Evolutionary conservation across 2,888 invertebrate species (phyloP).

Genomic region (Apodemia duryi): DNA sequence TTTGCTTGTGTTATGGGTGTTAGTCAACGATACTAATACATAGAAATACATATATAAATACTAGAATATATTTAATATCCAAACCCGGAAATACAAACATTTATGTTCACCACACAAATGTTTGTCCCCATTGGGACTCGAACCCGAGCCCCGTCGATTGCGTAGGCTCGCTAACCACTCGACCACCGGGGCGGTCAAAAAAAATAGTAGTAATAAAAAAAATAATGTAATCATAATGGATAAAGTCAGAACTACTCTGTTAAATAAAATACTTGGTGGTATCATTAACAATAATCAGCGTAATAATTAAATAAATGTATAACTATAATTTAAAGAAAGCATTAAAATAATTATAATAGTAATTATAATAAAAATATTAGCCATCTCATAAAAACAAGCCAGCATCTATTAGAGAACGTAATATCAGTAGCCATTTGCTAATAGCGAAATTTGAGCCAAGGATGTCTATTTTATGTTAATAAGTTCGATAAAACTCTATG

Average conservation of each 20-base stretch:
- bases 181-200: no score
- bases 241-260: neutral
- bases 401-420: neutral
- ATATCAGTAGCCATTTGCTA: slow-evolving; percentile 11
- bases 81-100: no score
- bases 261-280: neutral
- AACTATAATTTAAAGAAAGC: neutral
- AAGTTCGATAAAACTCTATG: slow-evolving; percentile 7
- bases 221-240: no score
- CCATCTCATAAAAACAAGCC: neutral
- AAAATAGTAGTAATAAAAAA: no score
- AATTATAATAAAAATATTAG: neutral
- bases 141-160: no score
- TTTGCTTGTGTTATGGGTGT: no score
- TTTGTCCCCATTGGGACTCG: no score
- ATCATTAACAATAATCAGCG: neutral
- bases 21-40: no score
- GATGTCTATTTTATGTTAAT: slow-evolving; percentile 14
- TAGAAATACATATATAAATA: no score
- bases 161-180: no score
- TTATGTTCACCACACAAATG: no score
- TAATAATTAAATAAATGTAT: neutral
- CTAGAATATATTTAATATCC: no score
- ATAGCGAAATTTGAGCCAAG: slow-evolving; percentile 14
- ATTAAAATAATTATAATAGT: neutral